Base-by-base conservation (phyloP, 2,888 invertebrate species). In the Gnatocerus cornutus region DNA sequence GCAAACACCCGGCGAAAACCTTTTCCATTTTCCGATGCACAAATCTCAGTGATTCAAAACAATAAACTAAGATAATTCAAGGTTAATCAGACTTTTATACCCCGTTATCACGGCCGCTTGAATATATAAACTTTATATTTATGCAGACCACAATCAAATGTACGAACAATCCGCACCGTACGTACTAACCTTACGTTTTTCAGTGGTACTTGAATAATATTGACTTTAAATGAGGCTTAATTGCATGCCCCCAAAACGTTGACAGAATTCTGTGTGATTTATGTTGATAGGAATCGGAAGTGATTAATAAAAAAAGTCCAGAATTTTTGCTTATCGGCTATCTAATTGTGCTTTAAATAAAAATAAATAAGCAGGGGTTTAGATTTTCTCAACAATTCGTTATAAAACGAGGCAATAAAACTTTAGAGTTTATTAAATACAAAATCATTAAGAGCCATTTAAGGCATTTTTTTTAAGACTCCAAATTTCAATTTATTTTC, bases 41-140 rank as follows among this genome's bases (percentile, higher is more conserved):
- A 45, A 58, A 27, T 58, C 14, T 29, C 9, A 41, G 13, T 10
- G 29, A 16, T 46, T 29, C 30, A 52, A 56, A 68, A 62, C 58
- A 58, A 43, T 53, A 53, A 67, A 67, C 67, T 67, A 67, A 67
- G 67, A 67, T 46, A 21, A 52, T 29, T 29, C 68, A 68, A 68
- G 68, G 68, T 50, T 61, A 55, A 46, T 62, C 46, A 48, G 39
- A 55, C 55, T 56, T 48, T 68, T 68, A 68, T 68, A 68, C 62
- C 68, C 45, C 41, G 66, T 66, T 66, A 66, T 61, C 66, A 70
- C 33, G 50, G 62, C 41, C 62, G 58, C 29, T 45, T 52, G 30
- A 52, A 64, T 50, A 46, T 61, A 53, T 55, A 53, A 64, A 52
- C 48, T 33, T 48, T 46, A 59, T 62, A 39, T 63, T 63, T 63